Evolutionary conservation across 2,797 vertebrate species (phyloP), one percentile per base, ranked within the genome.

Genomic region (Cygnus olor): DNA sequence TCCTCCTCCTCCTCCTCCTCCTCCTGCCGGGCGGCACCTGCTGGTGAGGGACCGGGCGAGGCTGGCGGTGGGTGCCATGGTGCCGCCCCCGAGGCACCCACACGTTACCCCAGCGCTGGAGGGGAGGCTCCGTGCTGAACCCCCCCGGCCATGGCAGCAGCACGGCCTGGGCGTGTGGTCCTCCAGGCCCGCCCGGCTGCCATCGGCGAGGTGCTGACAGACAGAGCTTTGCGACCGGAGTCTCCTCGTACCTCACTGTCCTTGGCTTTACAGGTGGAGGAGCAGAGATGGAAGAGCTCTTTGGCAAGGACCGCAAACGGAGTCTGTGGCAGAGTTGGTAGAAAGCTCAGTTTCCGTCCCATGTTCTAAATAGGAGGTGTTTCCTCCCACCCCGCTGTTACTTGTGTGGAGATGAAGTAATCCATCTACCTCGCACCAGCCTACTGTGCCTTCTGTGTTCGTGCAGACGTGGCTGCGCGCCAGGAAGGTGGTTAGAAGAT

Each of bases 311-410:
- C 57, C 21, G 49, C 74, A 66, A 88, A 47, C 60, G 80, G 27
- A 4, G 22, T 36, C 57, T 60, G 66, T 54, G 32, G 38, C 24
- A 3, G 90, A 85, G 60, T 56, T 89, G 76, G 71, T 54, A 65
- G 76, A 68, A 88, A 80, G 34, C 76, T 82, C 71, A 17, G 89
- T 92, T 93, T 90, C 86, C n/a, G 65, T 91, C 95, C 92, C 61
- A n/a, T 44, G 74, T 40, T 54, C 88, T 83, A 74, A 89, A 94
- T 77, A 80, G 32, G 81, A 80, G 79, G 42, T 53, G 63, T 74
- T 94, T 85, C 93, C 90, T 93, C 94, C 94, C 88, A 89, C 90
- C 84, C n/a, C 69, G 16, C 89, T 32, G 79, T 95, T 92, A 85
- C 83, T 92, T 93, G 45, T 7, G 44, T 83, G 88, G 68, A 49